Conservation (phyloP, 2,113 vertebrate genomes). For the Psophia crepitans region DNA sequence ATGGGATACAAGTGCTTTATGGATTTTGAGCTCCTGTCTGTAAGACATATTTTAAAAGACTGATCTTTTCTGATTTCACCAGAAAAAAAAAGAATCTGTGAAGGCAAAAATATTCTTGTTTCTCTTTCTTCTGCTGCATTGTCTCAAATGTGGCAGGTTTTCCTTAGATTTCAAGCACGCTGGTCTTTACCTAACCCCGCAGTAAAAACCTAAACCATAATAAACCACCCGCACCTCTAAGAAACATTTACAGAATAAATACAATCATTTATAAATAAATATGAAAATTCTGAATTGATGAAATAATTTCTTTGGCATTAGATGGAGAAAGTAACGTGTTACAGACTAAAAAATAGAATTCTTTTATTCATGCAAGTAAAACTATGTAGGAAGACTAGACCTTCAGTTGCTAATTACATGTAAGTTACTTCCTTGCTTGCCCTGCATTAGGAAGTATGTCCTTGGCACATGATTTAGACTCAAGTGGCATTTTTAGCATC, state of each 20-base stretch:
- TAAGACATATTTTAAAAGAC: neutral
- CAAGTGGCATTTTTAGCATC: neutral
- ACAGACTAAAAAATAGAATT: neutral
- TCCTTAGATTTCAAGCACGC: neutral
- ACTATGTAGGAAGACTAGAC: neutral
- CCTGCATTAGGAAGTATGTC: neutral
- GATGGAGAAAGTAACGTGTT: neutral
- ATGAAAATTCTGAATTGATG: neutral
- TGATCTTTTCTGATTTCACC: neutral
- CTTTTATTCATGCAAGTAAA: neutral
- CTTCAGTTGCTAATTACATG: neutral
- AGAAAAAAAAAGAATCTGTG: neutral
- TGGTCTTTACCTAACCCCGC: neutral
- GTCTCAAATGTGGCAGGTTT: neutral
- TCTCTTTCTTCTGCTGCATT: neutral
- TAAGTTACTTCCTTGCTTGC: neutral
- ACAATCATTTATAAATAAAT: neutral
- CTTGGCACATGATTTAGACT: neutral
- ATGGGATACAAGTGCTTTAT: neutral
- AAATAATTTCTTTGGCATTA: neutral
- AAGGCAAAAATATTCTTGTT: neutral
- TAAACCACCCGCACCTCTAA: fast-evolving
- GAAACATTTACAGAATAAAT: neutral
- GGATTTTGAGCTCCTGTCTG: neutral
- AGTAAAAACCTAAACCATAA: neutral